Evolutionary conservation across 2,797 vertebrate species (phyloP), one percentile per base, ranked within the genome.

Genomic region (Mus caroli): DNA sequence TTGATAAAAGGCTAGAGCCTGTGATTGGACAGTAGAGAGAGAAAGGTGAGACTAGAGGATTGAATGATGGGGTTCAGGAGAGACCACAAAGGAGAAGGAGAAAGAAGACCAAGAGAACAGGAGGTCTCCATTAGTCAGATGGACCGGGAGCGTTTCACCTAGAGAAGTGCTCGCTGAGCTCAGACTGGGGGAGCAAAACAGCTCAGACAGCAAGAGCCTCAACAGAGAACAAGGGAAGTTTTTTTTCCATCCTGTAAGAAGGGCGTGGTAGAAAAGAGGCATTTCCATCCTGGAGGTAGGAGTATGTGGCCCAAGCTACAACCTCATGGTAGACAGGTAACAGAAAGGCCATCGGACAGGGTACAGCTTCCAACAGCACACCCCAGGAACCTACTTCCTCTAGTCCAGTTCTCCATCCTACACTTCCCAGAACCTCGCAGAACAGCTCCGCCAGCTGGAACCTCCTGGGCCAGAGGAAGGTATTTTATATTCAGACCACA

Each of bases 251-350:
- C 52, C 54, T 31, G 37, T 40, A 20, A 28, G 52, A 37, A 40
- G 15, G 24, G 2, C 10, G 0, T 22, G 17, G 4, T 43, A 0
- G 26, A 22, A 17, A 37, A 75, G 52, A 58, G 37, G 3, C 40
- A 22, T 5, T 31, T 11, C 31, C 37, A 46, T 43, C 69, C 56
- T 58, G 69, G n/a, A 19, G 24, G 17, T 5, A 43, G 26, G 5
- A 75, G 15, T 8, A 34, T 58, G 26, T 43, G 54, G 26, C 28
- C 54, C 37, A 58, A 4, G 6, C 69, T 56, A 37, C n/a, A 28
- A 22, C 10, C n/a, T 43, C n/a, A 43, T 43, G n/a, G 52, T 19
- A 19, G 52, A 56, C 24, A 10, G 46, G 24, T 73, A 1, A 73
- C 20, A 56, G 69, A 31, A 46, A 60, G 37, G 43, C 26, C 14